Evolutionary conservation across 2,888 invertebrate species (phyloP).

Genomic region (Eudasyphora cyanicolor): DNA sequence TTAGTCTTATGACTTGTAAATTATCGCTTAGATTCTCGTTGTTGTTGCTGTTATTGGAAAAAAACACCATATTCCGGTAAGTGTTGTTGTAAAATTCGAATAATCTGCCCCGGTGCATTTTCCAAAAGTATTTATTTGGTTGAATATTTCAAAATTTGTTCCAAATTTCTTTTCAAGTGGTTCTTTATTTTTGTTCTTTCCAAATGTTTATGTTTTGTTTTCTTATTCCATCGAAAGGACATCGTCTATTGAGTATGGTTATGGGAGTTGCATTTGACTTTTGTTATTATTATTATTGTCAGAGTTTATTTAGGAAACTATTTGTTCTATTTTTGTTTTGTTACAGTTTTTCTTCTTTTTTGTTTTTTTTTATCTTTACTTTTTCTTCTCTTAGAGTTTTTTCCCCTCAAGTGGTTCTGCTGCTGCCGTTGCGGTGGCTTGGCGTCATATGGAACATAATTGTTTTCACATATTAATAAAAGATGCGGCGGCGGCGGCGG

Average conservation of each 20-base stretch:
- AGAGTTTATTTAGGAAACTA: background rate
- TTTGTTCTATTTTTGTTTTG: constrained; percentile 9
- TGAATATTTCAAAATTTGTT: constrained; percentile 45
- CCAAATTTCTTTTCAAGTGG: constrained; percentile 50
- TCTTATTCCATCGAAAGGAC: constrained; percentile 43
- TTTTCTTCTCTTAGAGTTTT: background rate
- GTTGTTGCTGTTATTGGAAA: constrained; percentile 26
- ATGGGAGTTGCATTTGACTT: constrained; percentile 7
- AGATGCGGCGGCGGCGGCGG: no score
- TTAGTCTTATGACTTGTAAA: constrained; percentile 55
- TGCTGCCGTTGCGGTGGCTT: background rate
- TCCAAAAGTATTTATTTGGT: constrained; percentile 50
- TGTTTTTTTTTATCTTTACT: background rate
- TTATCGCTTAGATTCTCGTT: constrained; percentile 31
- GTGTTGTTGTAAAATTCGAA: background rate
- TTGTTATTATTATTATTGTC: background rate
- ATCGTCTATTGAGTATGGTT: background rate
- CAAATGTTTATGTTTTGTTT: constrained; percentile 34
- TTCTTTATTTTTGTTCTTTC: constrained; percentile 13
- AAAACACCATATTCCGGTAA: constrained; percentile 32
- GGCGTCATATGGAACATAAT: constrained; percentile 48
- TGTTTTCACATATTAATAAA: constrained; percentile 46
- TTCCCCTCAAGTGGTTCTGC: constrained; percentile 46
- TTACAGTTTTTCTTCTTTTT: constrained; percentile 13
- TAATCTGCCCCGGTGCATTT: background rate